Percentiles rank a stretch among this genome's conserved stretches.
These are phyloP conservation scores for Leptodactylus fuscus DNA, from an alignment of 2,113 vertebrate genomes.

Conservation along the genomic window DNA sequence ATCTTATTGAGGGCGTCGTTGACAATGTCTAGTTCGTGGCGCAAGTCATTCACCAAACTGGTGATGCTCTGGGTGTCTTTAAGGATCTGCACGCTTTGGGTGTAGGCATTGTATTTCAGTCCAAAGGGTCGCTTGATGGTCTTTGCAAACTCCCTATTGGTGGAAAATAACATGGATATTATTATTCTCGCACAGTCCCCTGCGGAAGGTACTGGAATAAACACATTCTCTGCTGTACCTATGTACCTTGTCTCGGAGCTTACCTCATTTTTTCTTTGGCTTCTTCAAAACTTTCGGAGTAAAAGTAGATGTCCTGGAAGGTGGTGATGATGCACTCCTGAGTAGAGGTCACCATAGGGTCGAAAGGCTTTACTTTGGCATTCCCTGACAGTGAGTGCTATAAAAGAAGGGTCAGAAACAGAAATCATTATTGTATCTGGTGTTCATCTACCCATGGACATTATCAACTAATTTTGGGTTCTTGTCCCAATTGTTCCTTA, in stretches of 20 bases:
- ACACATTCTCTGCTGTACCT: neutral
- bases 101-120: conserved; percentile 94
- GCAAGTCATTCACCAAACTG: conserved; percentile 86
- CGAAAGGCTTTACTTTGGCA: conserved; percentile 89
- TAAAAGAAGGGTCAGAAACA: neutral
- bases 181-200: no score
- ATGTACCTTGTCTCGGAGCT: neutral
- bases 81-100: conserved; percentile 90
- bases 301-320: conserved; percentile 94
- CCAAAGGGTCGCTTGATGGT: conserved; percentile 96
- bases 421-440: neutral
- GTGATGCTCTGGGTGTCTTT: conserved; percentile 90
- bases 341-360: conserved; percentile 88
- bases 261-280: conserved; percentile 97
- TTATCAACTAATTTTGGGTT: neutral
- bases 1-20: conserved; percentile 89
- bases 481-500: no score
- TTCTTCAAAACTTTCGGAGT: conserved; percentile 95
- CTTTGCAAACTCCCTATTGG: conserved; percentile 92
- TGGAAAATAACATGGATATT: conserved; percentile 1
- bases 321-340: conserved; percentile 95
- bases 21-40: conserved; percentile 89
- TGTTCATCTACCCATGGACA: neutral
- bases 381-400: conserved; percentile 89
- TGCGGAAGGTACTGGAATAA: neutral